Conservation (phyloP, 2,797 vertebrate species). For the Propithecus perrieri region DNA sequence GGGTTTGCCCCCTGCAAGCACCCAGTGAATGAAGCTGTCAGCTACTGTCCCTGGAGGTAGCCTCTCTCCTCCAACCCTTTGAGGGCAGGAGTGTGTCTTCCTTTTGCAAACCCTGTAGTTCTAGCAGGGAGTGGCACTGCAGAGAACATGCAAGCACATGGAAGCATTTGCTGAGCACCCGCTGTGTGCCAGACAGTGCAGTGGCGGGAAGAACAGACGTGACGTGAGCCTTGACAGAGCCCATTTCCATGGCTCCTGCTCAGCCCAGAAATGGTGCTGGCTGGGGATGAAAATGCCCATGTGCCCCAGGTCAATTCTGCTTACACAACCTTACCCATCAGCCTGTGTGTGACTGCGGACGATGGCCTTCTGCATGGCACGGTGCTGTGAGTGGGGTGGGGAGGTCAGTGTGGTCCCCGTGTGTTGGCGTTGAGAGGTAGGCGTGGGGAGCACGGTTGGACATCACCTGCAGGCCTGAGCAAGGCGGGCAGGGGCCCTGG, state of each 20-base stretch:
- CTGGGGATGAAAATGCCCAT: not conserved
- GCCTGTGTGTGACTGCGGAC: accelerated
- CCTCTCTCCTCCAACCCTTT: not conserved
- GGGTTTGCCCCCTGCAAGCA: not conserved
- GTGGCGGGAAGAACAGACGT: not conserved
- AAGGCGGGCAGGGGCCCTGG: too few species aligned
- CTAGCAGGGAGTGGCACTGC: not conserved
- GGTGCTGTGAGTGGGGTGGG: not conserved
- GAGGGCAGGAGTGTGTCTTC: not conserved
- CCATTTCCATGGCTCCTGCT: not conserved
- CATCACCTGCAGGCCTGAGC: not conserved
- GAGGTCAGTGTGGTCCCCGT: not conserved
- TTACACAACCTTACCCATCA: not conserved
- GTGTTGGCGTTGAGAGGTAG: not conserved
- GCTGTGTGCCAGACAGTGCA: accelerated
- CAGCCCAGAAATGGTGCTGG: accelerated
- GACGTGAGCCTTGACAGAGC: not conserved
- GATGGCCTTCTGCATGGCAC: not conserved
- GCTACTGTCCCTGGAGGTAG: not conserved
- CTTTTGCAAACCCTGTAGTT: not conserved
- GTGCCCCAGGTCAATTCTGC: accelerated
- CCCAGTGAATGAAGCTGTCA: not conserved
- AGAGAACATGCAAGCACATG: not conserved
- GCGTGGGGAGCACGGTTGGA: not conserved
- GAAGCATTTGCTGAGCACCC: not conserved